Base-by-base conservation (phyloP, 53 echinoderm and acorn worm genomes). In the Paracentrotus lividus region DNA sequence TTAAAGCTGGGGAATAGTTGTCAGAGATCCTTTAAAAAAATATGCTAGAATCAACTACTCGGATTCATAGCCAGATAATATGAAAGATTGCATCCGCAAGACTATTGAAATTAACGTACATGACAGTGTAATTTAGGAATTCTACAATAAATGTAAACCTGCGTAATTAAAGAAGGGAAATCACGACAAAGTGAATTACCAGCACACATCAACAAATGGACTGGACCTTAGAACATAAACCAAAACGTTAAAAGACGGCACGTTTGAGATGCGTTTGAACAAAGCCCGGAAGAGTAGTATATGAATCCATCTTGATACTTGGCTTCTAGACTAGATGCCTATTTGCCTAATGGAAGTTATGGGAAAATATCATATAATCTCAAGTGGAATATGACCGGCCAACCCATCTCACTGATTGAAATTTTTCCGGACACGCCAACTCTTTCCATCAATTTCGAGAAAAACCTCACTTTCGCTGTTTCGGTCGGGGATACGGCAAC, bases 401-500 rank as follows among this genome's bases (percentile, higher is more conserved):
- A 86, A 55, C 47, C 86, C 86, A 86, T 86, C 56, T 86, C 53
- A 53, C 86, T 86, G 86, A 86, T 86, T 86, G 86, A 86, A 86
- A 86, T 86, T 86, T 86, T 1, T 86, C 56, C 56, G 47, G 81
- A 81, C 81, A 81, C 40, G 1, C n/a, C 81, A 47, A 81, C 47
- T 13, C 47, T 81, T 81, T 81, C n/a, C 81, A 45, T 47, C 45
- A 45, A 45, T 81, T 81, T 81, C 13, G 26, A n/a, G 72, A 72
- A 72, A 72, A 81, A 76, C 45, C 26, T 45, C 26, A n/a, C 47
- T 81, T 44, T 81, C 81, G 26, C 47, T 47, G 47, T 81, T 38
- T 81, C 47, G 23, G n/a, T n/a, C n/a, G n/a, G 81, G 81, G 45
- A 47, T 9, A n/a, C n/a, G 81, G 10, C 72, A 72, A 40, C 72